phyloP scores from a whole-genome alignment of 2,113 vertebrate genomes.

The Terrapene triunguis region DNA sequence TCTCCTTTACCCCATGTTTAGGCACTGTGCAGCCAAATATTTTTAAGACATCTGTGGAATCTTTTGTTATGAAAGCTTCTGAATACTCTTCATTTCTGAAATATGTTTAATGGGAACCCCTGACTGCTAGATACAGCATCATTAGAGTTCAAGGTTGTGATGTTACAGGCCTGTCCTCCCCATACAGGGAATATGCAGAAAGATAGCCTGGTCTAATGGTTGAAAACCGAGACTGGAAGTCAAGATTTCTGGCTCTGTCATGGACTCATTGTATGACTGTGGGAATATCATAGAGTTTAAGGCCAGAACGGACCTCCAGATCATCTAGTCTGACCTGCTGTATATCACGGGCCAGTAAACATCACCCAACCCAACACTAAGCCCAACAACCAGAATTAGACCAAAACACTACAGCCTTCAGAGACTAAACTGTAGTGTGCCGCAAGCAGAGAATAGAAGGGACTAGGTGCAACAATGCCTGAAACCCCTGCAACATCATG shows the following conservation, averaged over 20 bases:
- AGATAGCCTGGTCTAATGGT: not conserved
- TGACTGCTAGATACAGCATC: not conserved
- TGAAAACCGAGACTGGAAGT: not conserved
- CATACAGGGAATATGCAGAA: not conserved
- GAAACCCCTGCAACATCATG: not conserved
- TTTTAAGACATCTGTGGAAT: constrained; percentile 26
- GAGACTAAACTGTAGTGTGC: too few relatives aligned
- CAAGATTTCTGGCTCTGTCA: not conserved
- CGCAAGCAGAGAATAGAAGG: too few relatives aligned
- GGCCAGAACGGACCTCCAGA: not conserved
- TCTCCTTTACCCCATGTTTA: not conserved
- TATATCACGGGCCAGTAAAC: not conserved
- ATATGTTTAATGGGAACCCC: not conserved
- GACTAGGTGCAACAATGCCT: not conserved
- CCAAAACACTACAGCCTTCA: not conserved
- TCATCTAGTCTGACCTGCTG: not conserved
- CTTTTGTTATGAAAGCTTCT: constrained; percentile 36
- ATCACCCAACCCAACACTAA: not conserved
- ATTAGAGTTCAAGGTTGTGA: not conserved
- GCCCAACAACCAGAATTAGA: not conserved
- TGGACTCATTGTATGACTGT: not conserved
- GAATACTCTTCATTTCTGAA: not conserved
- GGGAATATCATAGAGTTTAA: not conserved
- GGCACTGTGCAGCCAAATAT: not conserved
- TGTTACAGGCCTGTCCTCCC: not conserved